These are phyloP conservation scores for Carterocephalus palaemon DNA, from an alignment of 2,888 invertebrate species.

Conservation along the genomic window DNA sequence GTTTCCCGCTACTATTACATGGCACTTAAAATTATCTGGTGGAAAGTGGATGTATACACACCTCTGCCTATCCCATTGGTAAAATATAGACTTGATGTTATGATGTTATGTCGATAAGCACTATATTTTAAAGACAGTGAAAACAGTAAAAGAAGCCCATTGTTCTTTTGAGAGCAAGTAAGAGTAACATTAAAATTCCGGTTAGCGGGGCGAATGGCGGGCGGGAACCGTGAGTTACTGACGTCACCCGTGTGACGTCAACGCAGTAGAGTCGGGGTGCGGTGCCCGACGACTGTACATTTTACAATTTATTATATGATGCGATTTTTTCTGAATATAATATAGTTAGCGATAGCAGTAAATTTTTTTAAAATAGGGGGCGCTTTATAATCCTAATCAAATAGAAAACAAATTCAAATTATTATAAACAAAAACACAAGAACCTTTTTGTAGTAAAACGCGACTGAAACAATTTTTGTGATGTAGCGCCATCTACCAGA, in stretches of 20 bases:
- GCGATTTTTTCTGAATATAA: too few species aligned
- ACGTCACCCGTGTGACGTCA: conserved; percentile 72
- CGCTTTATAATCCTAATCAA: too few species aligned
- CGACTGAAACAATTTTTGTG: background rate
- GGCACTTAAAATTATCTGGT: too few species aligned
- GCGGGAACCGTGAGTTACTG: conserved; percentile 53
- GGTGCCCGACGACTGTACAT: conserved; percentile 31
- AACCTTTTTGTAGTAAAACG: background rate
- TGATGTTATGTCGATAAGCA: background rate
- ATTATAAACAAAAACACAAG: too few species aligned
- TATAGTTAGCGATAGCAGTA: too few species aligned
- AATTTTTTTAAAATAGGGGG: too few species aligned
- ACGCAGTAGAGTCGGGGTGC: conserved; percentile 47
- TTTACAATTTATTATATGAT: too few species aligned
- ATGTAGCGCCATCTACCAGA: conserved; percentile 15
- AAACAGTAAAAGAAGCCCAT: conserved; percentile 13
- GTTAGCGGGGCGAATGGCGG: conserved; percentile 43
- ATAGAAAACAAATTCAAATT: too few species aligned
- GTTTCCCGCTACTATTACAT: too few species aligned
- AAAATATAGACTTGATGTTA: too few species aligned
- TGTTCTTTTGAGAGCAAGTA: conserved; percentile 25
- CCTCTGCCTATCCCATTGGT: too few species aligned
- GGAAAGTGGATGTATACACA: too few species aligned
- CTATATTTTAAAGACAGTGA: conserved; percentile 5
- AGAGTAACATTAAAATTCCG: conserved; percentile 40